phyloP scores from a whole-genome alignment of 2,113 vertebrate species.

The Scartelaos histophorus region DNA sequence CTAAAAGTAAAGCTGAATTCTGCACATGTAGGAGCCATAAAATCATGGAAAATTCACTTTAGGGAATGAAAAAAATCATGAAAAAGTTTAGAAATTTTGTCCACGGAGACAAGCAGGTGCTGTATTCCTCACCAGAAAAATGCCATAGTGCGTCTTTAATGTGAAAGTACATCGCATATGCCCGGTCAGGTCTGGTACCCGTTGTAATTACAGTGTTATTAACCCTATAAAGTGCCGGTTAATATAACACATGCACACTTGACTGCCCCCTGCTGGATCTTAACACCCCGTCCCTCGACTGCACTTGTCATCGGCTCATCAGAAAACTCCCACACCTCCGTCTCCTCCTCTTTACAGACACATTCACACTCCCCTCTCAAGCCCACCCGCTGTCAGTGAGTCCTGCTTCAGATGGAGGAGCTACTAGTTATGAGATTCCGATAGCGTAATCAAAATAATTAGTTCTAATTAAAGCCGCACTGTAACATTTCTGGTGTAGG shows the following conservation, averaged over 20 bases:
- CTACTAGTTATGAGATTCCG: background rate
- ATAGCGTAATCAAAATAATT: background rate
- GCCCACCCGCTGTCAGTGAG: constrained; percentile 12
- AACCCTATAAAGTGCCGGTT: constrained; percentile 41
- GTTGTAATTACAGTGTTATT: background rate
- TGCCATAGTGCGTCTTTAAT: no score
- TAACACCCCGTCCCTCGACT: constrained; percentile 48
- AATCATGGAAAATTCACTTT: no score
- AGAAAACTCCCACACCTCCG: constrained; percentile 50
- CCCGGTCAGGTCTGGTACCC: no score
- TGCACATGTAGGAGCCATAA: no score
- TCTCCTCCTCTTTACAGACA: constrained; percentile 17
- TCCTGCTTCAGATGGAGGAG: background rate
- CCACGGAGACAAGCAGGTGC: background rate
- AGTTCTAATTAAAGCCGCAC: background rate
- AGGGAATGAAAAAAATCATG: no score
- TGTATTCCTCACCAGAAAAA: no score
- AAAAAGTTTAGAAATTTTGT: no score
- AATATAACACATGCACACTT: constrained; percentile 43
- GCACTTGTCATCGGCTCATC: constrained; percentile 55
- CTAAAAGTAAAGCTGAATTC: no score
- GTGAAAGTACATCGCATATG: no score
- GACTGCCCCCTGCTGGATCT: constrained; percentile 50
- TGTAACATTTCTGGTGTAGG: background rate
- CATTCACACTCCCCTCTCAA: constrained; percentile 19